phyloP scores from a whole-genome alignment of 1,140 invertebrate genomes.

The Drosophila santomea region DNA sequence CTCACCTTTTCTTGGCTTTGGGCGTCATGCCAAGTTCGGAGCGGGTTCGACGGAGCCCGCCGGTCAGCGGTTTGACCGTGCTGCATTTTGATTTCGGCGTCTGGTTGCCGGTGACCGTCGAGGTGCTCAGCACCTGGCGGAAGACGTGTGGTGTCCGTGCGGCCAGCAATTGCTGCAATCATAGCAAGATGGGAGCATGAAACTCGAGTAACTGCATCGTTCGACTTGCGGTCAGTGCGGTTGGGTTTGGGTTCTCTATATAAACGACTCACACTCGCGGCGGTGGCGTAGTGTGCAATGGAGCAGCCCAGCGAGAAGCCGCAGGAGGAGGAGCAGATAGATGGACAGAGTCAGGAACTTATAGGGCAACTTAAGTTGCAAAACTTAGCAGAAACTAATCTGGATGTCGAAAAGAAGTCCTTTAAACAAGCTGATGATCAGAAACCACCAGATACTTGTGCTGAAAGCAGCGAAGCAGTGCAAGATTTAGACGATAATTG shows the following conservation, averaged over 20 bases:
- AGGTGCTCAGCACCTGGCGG: slow-evolving; percentile 14
- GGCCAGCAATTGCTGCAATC: slow-evolving; percentile 26
- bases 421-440: neutral
- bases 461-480: neutral
- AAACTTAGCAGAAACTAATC: neutral
- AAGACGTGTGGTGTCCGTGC: slow-evolving; percentile 33
- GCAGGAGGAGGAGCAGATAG: neutral
- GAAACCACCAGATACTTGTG: neutral
- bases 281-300: slow-evolving; percentile 32
- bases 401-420: neutral
- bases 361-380: neutral
- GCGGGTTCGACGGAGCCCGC: neutral
- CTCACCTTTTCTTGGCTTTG: slow-evolving; percentile 4
- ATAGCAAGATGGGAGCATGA: neutral
- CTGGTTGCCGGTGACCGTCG: slow-evolving; percentile 1
- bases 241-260: slow-evolving; percentile 24
- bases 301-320: slow-evolving; percentile 17
- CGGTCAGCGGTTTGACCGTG: neutral
- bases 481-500: neutral
- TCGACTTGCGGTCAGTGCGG: slow-evolving; percentile 37
- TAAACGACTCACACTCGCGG: slow-evolving; percentile 26
- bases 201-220: slow-evolving; percentile 13
- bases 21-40: slow-evolving; percentile 1
- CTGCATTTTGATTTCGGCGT: neutral
- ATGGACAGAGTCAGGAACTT: neutral